These are phyloP conservation scores for Carassius auratus DNA, from an alignment of 2,113 vertebrate genomes.

Conservation along the genomic window DNA sequence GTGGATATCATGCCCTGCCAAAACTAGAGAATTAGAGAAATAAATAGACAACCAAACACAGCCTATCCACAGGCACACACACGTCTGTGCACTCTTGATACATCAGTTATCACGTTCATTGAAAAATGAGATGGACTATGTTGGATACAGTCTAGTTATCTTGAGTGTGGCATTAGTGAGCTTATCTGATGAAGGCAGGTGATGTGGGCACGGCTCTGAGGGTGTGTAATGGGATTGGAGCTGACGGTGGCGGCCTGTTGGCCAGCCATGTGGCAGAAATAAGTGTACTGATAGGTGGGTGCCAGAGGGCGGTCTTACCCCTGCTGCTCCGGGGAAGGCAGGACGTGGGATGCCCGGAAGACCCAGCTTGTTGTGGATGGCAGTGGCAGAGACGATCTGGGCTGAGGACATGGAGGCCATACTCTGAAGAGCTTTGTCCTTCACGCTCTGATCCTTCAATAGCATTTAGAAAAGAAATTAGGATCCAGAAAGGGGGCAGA, in stretches of 20 bases:
- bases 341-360: conserved; percentile 97
- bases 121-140: conserved; percentile 57
- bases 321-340: conserved; percentile 92
- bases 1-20: conserved; percentile 98
- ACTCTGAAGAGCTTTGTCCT: conserved; percentile 99
- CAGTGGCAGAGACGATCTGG: conserved; percentile 99
- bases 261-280: conserved; percentile 62
- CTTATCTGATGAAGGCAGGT: conserved; percentile 73
- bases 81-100: conserved; percentile 55
- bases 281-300: conserved; percentile 61
- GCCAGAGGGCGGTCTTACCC: conserved; percentile 82
- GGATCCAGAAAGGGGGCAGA: conserved; percentile 63
- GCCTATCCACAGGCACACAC: conserved; percentile 45
- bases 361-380: conserved; percentile 99
- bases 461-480: conserved; percentile 85
- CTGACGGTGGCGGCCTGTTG: conserved; percentile 32
- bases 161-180: conserved; percentile 67
- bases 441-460: conserved; percentile 99
- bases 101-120: conserved; percentile 53
- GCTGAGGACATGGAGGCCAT: conserved; percentile 99
- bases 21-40: conserved; percentile 81
- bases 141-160: conserved; percentile 69
- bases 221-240: conserved; percentile 76
- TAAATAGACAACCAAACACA: conserved; percentile 64
- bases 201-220: conserved; percentile 64